Base-by-base conservation (phyloP, 2,797 vertebrate species). In the Oceanodroma leucorhoa region DNA sequence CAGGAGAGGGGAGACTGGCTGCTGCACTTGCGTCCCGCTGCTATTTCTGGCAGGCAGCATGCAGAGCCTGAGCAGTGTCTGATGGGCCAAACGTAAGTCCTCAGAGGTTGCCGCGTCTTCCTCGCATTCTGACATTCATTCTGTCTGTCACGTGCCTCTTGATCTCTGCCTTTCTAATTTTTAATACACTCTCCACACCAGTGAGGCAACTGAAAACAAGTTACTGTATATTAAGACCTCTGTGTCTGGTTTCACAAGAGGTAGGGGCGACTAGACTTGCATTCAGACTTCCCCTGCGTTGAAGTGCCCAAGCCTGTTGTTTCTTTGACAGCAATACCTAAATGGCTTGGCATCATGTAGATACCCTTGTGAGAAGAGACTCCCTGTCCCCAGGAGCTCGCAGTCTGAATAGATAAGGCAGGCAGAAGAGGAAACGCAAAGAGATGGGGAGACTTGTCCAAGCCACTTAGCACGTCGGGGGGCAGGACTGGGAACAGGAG, bases 31-130 rank as follows among this genome's bases (percentile, higher is more conserved):
- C 61, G 9, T 94, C 86, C 95, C 2, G 65, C 65, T 82, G 86
- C 92, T 94, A 15, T 87, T 93, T 40, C 85, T 88, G 92, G 87
- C 86, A 21, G 23, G 11, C 65, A 80, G 87, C 86, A 21, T 24
- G 11, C 65, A 80, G 94, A 83, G n/a, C 7, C 90, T 26, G 71
- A 93, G 85, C 96, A 18, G 66, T 1, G 72, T 69, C 41, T 26
- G 71, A 66, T 14, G 54, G 73, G 83, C 94, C 92, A 72, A 76
- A 67, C 12, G 14, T 19, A 64, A 97, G 94, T 66, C 93, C 85
- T 92, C 69, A 2, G 41, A 85, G 61, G 54, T 67, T 84, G 93
- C 66, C 8, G 22, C 12, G 23, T 94, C 77, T 46, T 87, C 82
- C 66, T 86, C 26, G 20, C 38, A 0, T 48, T 32, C 78, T 72